Base-by-base conservation (phyloP, 2,888 invertebrate genomes). In the Mechanitis messenoides region DNA sequence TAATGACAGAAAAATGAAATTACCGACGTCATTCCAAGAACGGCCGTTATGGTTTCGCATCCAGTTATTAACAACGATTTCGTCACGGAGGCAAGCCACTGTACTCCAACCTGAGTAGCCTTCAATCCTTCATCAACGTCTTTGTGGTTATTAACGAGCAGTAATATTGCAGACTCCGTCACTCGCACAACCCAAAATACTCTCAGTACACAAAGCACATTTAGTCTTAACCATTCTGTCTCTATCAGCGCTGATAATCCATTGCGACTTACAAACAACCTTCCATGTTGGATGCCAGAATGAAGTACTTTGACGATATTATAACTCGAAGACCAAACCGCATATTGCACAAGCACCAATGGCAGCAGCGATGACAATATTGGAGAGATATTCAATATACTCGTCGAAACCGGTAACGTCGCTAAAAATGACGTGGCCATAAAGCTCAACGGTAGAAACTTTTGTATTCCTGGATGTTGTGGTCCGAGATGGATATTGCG, bases 1-100 rank as follows among this genome's bases (percentile, higher is more conserved):
- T 96, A 96, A 76, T 97, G 96, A 75, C 96, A 96, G 71, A 97
- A 93, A 75, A 95, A 95, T 1, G 97, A 97, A 63, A 97, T 95
- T 69, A 97, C 93, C 65, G 96, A 96, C 0, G 98, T 97, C 94
- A 98, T 96, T 33, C 98, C 98, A 46, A 97, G 90, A 0, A 98
- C 94, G 6, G 97, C 96, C 0, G 97, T 95, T 62, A 97, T 90
- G 0, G 97, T 98, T 77, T 97, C 97, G 84, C 97, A 97, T 54
- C 97, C 97, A 57, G 94, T 93, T 1, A 97, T 94, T 75, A 97
- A 90, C 38, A 97, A 83, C 47, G 94, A 94, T 91, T 86, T 84
- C 89, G 91, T 72, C 85, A 91, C 83, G 11, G 90, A 84, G n/a
- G 90, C 90, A 31, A 90, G 72, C 9, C 88, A 87, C 66, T 91